Evolutionary conservation across 1,140 invertebrate genomes (phyloP), one percentile per base, ranked within the genome.

Genomic region (Zaprionus taronus): DNA sequence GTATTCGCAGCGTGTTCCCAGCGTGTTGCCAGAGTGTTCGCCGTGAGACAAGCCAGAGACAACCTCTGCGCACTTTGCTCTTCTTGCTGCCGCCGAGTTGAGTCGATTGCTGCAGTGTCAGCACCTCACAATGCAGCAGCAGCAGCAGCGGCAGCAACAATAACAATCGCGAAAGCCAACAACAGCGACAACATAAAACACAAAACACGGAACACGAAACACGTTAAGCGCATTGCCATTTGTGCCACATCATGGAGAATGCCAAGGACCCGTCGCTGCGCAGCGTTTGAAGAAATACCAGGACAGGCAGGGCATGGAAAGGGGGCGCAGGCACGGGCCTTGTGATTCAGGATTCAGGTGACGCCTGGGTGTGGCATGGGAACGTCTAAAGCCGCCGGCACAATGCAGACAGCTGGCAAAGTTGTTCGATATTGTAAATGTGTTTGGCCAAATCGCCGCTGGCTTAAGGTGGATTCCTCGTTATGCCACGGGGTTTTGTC

Each of bases 211-310:
- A 74, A 85, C 79, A 80, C 75, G 79, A 77, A 80, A 78, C 76
- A 86, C 84, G 84, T 83, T 86, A 86, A 86, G 83, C 83, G 84
- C 83, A 87, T 85, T 85, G 83, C 83, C 83, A 86, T 86, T 86
- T 86, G 84, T 89, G 83, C 84, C 83, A 86, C 83, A 89, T 89
- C 83, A 86, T 67, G 77, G 63, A 62, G 73, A 79, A 75, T 74
- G 75, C 78, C 70, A 78, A 72, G 70, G 66, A 80, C 65, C 74
- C 74, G 22, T 65, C 31, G 55, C 64, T n/a, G n/a, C 41, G 73
- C 73, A 76, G 61, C 60, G 53, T 64, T 55, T 58, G 62, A 76
- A 76, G 73, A 72, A 72, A 55, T 56, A 60, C 47, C 11, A 7
- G 20, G 20, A 4, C 20, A 24, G n/a, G 7, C n/a, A 7, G 20